These are phyloP conservation scores for Schizaphis graminum DNA, from an alignment of 2,888 invertebrate genomes.

Conservation along the genomic window DNA sequence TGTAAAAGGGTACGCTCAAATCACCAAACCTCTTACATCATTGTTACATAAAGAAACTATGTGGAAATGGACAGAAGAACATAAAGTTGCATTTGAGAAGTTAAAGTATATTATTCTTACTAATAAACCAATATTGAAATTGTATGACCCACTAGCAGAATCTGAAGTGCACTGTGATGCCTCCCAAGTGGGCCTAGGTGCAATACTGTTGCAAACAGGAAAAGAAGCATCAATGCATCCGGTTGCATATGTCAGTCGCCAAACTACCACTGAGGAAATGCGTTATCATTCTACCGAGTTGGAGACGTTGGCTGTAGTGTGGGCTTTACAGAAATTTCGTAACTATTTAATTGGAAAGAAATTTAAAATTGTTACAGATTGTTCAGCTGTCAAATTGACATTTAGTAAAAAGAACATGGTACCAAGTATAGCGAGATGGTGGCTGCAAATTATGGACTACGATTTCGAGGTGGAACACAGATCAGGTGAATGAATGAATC, in stretches of 20 bases:
- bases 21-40: no score
- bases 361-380: conserved; percentile 70
- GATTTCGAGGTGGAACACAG: conserved; percentile 1
- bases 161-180: conserved; percentile 65
- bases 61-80: no score
- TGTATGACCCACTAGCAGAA: neutral
- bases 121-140: no score
- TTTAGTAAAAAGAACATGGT: neutral
- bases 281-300: conserved; percentile 70
- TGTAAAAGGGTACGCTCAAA: no score
- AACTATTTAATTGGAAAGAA: conserved; percentile 69
- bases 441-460: neutral
- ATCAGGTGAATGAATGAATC: neutral
- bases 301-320: conserved; percentile 70
- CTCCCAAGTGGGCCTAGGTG: conserved; percentile 53
- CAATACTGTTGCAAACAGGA: conserved; percentile 59
- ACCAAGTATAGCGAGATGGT: neutral
- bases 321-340: conserved; percentile 70
- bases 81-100: no score
- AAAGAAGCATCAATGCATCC: conserved; percentile 62
- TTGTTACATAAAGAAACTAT: no score
- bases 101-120: no score
- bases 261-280: conserved; percentile 69
- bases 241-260: conserved; percentile 70
- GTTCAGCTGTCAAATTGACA: conserved; percentile 56